Conservation (phyloP, 2,888 invertebrate species). For the Protophormia terraenovae region DNA sequence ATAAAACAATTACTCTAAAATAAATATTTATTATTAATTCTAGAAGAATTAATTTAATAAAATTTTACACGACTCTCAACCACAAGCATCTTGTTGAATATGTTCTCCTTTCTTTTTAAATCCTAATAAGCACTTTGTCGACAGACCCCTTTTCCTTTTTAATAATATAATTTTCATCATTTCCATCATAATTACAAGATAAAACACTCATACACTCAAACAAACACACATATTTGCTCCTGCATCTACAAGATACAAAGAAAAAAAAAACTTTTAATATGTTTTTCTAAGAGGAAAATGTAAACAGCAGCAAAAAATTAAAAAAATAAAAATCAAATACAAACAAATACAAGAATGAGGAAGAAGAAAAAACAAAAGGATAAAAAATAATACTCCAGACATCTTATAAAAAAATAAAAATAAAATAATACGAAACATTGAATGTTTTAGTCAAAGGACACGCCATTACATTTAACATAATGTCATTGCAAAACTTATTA, state of each 20-base stretch:
- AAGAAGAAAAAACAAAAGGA: not conserved
- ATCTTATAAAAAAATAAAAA: conserved; percentile 3
- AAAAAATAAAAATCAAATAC: not conserved
- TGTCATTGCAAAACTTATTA: conserved; percentile 33
- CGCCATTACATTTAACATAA: conserved; percentile 43
- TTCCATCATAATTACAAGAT: conserved; percentile 34
- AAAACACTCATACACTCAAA: not conserved
- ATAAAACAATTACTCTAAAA: not conserved
- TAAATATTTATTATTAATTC: not conserved
- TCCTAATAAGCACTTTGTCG: conserved; percentile 23
- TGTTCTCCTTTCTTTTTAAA: not conserved
- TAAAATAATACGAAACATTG: conserved; percentile 26
- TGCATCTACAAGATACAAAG: not conserved
- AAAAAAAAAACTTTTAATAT: not conserved
- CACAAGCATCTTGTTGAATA: not conserved
- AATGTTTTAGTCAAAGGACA: conserved; percentile 46
- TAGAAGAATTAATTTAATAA: not conserved
- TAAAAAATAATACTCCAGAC: conserved; percentile 33
- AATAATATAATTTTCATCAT: conserved; percentile 27
- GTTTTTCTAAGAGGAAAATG: not conserved
- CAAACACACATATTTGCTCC: not conserved
- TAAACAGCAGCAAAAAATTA: not conserved
- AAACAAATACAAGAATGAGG: conserved; percentile 24
- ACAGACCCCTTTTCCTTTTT: conserved; percentile 4
- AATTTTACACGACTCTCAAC: not conserved